Percentiles rank a stretch among this genome's conserved stretches.
Conservation (phyloP, 2,888 invertebrate genomes). For the Biston stratarius region DNA sequence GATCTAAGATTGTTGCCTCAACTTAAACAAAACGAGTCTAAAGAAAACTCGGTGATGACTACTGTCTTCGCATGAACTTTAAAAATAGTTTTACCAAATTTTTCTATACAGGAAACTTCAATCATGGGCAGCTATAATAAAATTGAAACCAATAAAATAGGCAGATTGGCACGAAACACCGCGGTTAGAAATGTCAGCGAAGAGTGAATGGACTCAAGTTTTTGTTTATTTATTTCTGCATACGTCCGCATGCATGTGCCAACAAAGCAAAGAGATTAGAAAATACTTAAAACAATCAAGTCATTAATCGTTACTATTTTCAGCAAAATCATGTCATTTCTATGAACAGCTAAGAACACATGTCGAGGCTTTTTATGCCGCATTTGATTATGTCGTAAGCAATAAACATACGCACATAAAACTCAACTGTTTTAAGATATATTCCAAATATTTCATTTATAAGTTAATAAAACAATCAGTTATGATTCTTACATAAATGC, state of each 20-base stretch:
- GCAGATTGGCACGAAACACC: constrained; percentile 71
- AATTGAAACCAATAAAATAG: constrained; percentile 63
- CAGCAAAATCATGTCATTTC: constrained; percentile 44
- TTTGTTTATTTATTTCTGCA: constrained; percentile 77
- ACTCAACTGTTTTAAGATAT: constrained; percentile 15
- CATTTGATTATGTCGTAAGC: constrained; percentile 31
- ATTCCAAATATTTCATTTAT: constrained; percentile 37
- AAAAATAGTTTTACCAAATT: constrained; percentile 39
- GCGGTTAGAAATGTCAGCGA: constrained; percentile 79
- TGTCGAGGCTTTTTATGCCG: constrained; percentile 27
- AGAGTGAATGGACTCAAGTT: constrained; percentile 82
- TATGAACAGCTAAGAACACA: constrained; percentile 29
- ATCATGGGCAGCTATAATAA: constrained; percentile 55
- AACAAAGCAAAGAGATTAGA: constrained; percentile 70
- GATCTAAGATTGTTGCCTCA: neutral
- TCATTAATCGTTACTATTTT: constrained; percentile 65
- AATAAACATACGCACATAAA: constrained; percentile 30
- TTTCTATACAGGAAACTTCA: constrained; percentile 49
- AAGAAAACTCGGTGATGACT: constrained; percentile 35
- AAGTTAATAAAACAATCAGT: constrained; percentile 40
- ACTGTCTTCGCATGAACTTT: constrained; percentile 41
- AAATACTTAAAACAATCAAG: constrained; percentile 70
- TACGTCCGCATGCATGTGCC: constrained; percentile 81
- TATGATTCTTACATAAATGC: constrained; percentile 30
- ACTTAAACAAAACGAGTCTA: neutral